Evolutionary conservation across 2,113 vertebrate species (phyloP).

Genomic region (Nothoprocta perdicaria): DNA sequence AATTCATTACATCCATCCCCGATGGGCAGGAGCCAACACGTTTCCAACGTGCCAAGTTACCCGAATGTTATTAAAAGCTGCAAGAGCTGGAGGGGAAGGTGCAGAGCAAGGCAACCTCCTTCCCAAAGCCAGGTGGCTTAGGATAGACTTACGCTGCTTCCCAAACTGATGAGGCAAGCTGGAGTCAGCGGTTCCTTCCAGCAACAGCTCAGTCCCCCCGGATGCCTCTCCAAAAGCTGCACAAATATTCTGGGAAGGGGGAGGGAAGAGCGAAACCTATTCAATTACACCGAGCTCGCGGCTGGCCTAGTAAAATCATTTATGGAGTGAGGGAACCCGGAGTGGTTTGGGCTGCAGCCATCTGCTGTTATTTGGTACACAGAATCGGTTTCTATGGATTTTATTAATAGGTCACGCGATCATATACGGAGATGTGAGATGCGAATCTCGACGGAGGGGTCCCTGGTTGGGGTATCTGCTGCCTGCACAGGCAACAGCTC

Average conservation of each 20-base stretch:
- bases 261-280: conserved; percentile 52
- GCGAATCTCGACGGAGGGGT: conserved; percentile 55
- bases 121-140: conserved; percentile 67
- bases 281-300: conserved; percentile 51
- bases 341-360: conserved; percentile 62
- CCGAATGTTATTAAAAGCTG: conserved; percentile 52
- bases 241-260: conserved; percentile 47
- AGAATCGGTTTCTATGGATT: conserved; percentile 74
- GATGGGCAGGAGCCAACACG: conserved; percentile 51
- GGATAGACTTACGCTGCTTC: conserved; percentile 11
- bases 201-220: conserved; percentile 47
- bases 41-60: conserved; percentile 43
- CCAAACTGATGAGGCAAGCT: conserved; percentile 55
- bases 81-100: conserved; percentile 41
- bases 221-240: conserved; percentile 38
- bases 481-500: conserved; percentile 37
- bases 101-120: conserved; percentile 50
- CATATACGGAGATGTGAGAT: conserved; percentile 29
- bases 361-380: conserved; percentile 70
- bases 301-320: conserved; percentile 60
- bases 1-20: conserved; percentile 36
- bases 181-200: conserved; percentile 64
- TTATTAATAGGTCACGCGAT: conserved; percentile 60
- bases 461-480: conserved; percentile 39
- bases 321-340: conserved; percentile 64